phyloP scores from a whole-genome alignment of 1,140 invertebrate species.

The Drosophila parabipectinata region DNA sequence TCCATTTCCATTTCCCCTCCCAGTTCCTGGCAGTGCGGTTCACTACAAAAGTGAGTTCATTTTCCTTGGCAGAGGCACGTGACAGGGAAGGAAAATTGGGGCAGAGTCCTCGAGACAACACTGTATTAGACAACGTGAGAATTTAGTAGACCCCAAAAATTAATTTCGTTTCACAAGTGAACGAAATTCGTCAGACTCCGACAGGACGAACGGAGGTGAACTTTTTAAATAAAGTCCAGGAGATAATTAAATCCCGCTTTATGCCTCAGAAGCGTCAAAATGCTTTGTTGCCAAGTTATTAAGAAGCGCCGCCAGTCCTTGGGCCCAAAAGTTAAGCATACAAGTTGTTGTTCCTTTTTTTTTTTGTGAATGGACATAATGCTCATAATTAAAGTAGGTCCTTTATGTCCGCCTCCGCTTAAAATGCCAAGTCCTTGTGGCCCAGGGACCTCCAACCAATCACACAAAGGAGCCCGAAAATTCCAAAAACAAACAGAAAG shows the following conservation, averaged over 20 bases:
- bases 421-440: slow-evolving; percentile 11
- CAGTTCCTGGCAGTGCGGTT: not conserved
- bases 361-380: slow-evolving; percentile 14
- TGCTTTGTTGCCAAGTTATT: slow-evolving; percentile 56
- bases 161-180: slow-evolving; percentile 6
- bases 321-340: slow-evolving; percentile 16
- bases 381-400: slow-evolving; percentile 59
- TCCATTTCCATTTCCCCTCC: slow-evolving; percentile 11
- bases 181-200: slow-evolving; percentile 5
- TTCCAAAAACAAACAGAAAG: slow-evolving; percentile 23
- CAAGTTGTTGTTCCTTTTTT: slow-evolving; percentile 20
- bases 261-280: slow-evolving; percentile 26
- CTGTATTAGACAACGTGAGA: slow-evolving; percentile 29
- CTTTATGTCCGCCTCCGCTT: not conserved
- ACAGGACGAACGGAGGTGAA: slow-evolving; percentile 8
- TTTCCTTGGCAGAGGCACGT: not conserved
- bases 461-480: slow-evolving; percentile 64
- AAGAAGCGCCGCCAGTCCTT: slow-evolving; percentile 17
- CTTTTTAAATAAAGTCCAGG: slow-evolving; percentile 57
- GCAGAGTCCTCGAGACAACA: not conserved
- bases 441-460: slow-evolving; percentile 55
- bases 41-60: slow-evolving; percentile 5
- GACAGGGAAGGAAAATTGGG: slow-evolving; percentile 8
- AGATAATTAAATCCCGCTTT: slow-evolving; percentile 71
- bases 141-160: slow-evolving; percentile 5